A percentile compares a stretch with the other conserved stretches of the same genome.
phyloP scores from a whole-genome alignment of 2,113 vertebrate species.

The Alligator mississippiensis region DNA sequence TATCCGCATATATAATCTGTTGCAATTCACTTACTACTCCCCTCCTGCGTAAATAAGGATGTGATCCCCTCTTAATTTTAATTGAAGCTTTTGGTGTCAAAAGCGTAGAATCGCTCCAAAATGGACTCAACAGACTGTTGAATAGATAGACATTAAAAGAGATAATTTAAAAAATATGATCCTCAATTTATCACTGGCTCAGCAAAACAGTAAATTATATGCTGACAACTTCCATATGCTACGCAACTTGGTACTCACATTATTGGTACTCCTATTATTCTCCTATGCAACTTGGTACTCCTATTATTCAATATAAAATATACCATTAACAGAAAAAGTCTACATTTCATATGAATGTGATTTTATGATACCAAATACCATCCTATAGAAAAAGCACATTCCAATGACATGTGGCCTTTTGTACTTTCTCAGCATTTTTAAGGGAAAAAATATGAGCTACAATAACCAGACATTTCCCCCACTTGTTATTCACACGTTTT shows the following conservation, averaged over 20 bases:
- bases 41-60: slow-evolving; percentile 10
- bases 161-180: slow-evolving; percentile 34
- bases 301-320: slow-evolving; percentile 62
- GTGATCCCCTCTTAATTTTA: slow-evolving; percentile 41
- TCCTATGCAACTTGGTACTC: slow-evolving; percentile 67
- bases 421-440: slow-evolving; percentile 46
- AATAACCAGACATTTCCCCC: slow-evolving; percentile 42
- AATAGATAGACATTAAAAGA: slow-evolving; percentile 50
- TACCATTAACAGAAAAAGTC: slow-evolving; percentile 60
- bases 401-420: slow-evolving; percentile 53
- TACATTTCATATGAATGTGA: slow-evolving; percentile 60
- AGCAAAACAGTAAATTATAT: slow-evolving; percentile 59
- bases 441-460: background rate
- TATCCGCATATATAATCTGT: slow-evolving; percentile 56
- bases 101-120: slow-evolving; percentile 24
- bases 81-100: slow-evolving; percentile 47
- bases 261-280: slow-evolving; percentile 65
- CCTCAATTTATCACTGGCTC: slow-evolving; percentile 58
- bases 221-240: slow-evolving; percentile 75
- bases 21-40: slow-evolving; percentile 32
- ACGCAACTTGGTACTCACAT: slow-evolving; percentile 67
- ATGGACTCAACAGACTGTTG: slow-evolving; percentile 16
- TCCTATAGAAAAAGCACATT: slow-evolving; percentile 59
- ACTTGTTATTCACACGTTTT: slow-evolving; percentile 26
- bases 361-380: slow-evolving; percentile 63